phyloP scores from a whole-genome alignment of 2,888 invertebrate genomes.

The Cylloceria caligata region DNA sequence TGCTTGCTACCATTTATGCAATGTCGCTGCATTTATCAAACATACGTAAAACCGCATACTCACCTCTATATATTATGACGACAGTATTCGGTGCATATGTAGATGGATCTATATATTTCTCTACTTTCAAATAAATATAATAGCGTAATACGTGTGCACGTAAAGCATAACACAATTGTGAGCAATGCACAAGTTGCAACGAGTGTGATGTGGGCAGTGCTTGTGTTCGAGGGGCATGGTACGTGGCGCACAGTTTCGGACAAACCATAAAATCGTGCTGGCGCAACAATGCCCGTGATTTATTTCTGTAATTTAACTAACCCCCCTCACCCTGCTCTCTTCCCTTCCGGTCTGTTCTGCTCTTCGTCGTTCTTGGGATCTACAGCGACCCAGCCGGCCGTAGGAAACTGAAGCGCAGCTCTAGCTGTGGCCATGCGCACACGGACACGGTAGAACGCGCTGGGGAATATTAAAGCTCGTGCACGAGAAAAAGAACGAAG shows the following conservation, averaged over 20 bases:
- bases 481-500: constrained; percentile 20
- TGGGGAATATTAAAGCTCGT: constrained; percentile 70
- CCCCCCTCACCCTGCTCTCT: constrained; percentile 47
- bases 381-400: constrained; percentile 14
- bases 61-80: constrained; percentile 17
- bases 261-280: constrained; percentile 71
- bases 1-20: not conserved
- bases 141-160: constrained; percentile 34
- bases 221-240: not conserved
- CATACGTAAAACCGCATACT: constrained; percentile 51
- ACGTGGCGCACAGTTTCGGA: constrained; percentile 61
- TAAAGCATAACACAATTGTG: constrained; percentile 34
- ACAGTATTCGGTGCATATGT: not conserved
- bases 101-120: not conserved
- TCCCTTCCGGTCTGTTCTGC: constrained; percentile 38
- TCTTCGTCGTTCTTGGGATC: constrained; percentile 59
- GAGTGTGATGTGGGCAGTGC: constrained; percentile 16
- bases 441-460: constrained; percentile 45
- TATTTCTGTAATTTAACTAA: constrained; percentile 77
- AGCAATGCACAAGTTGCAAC: constrained; percentile 19
- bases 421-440: constrained; percentile 36
- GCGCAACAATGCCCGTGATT: constrained; percentile 76
- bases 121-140: constrained; percentile 28
- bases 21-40: constrained; percentile 19
- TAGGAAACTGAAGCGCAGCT: constrained; percentile 17